phyloP scores from a whole-genome alignment of 2,113 vertebrate genomes.

The western clawed frog (Xenopus tropicalis) region DNA sequence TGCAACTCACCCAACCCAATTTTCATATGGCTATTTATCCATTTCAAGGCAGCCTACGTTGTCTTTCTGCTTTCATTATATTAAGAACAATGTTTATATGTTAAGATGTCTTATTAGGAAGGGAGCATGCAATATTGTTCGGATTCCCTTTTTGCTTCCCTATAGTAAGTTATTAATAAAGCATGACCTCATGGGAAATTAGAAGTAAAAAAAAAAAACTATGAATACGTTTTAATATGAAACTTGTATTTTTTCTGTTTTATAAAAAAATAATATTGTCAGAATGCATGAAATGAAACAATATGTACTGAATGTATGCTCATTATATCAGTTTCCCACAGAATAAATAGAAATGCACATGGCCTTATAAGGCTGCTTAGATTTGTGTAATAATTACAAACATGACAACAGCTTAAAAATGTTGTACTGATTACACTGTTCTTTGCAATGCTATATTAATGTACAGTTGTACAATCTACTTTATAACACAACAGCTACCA shows the following conservation, averaged over 20 bases:
- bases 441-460: slow-evolving; percentile 26
- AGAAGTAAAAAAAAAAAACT: slow-evolving; percentile 5
- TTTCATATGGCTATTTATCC: slow-evolving; percentile 39
- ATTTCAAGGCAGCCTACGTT: slow-evolving; percentile 27
- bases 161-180: not conserved
- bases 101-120: not conserved
- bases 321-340: slow-evolving; percentile 24
- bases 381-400: slow-evolving; percentile 25
- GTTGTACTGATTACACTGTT: slow-evolving; percentile 21
- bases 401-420: slow-evolving; percentile 16
- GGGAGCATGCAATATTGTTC: slow-evolving; percentile 9
- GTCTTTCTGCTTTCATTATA: not conserved
- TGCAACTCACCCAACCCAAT: slow-evolving; percentile 17
- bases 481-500: slow-evolving; percentile 38
- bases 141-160: not conserved
- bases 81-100: not conserved
- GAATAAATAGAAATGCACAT: slow-evolving; percentile 36
- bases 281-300: slow-evolving; percentile 34
- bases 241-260: slow-evolving; percentile 17
- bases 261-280: slow-evolving; percentile 18
- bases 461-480: slow-evolving; percentile 17
- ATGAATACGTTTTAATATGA: slow-evolving; percentile 1
- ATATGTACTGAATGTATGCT: slow-evolving; percentile 10
- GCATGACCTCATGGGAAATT: not conserved
- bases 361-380: not conserved